These are phyloP conservation scores for Rhinichthys klamathensis DNA, from an alignment of 2,113 vertebrate species.

Conservation along the genomic window DNA sequence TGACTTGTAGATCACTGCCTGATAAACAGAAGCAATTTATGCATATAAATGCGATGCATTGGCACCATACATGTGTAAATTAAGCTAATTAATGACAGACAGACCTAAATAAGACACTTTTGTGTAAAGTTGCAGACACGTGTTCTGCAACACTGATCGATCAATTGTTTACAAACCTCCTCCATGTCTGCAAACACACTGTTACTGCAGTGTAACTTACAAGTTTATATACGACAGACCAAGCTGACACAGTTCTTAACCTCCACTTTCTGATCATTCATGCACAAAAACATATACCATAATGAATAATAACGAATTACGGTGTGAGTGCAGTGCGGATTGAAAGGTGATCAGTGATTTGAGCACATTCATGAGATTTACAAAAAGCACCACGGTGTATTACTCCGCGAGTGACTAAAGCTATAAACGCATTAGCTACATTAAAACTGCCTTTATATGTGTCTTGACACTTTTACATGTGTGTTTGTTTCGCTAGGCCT, in stretches of 20 bases:
- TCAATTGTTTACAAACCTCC: conserved; percentile 47
- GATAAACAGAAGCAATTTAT: neutral
- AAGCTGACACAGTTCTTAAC: neutral
- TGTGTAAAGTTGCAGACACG: conserved; percentile 52
- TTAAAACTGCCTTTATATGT: neutral
- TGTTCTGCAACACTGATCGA: conserved; percentile 35
- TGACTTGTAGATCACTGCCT: neutral
- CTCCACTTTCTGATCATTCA: neutral
- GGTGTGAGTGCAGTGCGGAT: neutral
- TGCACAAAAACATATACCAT: neutral
- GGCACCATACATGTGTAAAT: neutral
- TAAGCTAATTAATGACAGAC: neutral
- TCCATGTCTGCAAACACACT: neutral
- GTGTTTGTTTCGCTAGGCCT: conserved; percentile 63
- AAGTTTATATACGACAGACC: neutral
- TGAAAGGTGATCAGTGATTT: conserved; percentile 10
- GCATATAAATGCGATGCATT: neutral
- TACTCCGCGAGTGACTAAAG: neutral
- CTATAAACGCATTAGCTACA: neutral
- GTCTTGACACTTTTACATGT: neutral
- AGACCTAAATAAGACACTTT: conserved; percentile 8
- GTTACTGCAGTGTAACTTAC: neutral
- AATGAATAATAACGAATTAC: neutral
- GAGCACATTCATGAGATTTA: neutral
- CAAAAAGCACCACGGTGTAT: neutral